Evolutionary conservation across 2,888 invertebrate genomes (phyloP).

Genomic region (Epistrophe grossulariae): DNA sequence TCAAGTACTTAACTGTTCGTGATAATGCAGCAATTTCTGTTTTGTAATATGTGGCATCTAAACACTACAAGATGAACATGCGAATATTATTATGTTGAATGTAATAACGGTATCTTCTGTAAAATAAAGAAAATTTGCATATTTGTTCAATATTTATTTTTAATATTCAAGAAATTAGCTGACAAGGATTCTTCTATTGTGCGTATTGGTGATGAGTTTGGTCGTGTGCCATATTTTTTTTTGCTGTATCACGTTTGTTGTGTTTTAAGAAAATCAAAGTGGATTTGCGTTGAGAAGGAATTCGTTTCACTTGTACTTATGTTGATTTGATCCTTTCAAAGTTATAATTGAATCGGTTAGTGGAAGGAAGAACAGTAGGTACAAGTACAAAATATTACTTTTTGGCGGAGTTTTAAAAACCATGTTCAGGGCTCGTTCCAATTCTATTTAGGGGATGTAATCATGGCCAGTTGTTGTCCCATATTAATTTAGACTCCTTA

Average conservation of each 20-base stretch:
- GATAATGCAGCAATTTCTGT: conserved; percentile 62
- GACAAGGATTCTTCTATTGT: conserved; percentile 39
- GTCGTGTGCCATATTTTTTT: conserved; percentile 59
- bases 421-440: too few relatives aligned
- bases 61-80: conserved; percentile 30
- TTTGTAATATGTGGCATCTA: conserved; percentile 66
- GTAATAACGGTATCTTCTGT: conserved; percentile 4
- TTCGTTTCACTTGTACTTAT: not conserved
- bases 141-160: conserved; percentile 74
- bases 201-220: not conserved
- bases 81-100: conserved; percentile 21
- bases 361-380: too few relatives aligned
- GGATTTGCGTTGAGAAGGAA: not conserved
- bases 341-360: too few relatives aligned
- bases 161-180: conserved; percentile 72
- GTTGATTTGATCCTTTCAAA: too few relatives aligned
- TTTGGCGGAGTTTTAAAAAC: too few relatives aligned
- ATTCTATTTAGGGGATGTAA: too few relatives aligned
- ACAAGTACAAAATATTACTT: too few relatives aligned
- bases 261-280: not conserved
- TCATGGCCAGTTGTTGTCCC: too few relatives aligned
- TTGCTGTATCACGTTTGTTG: not conserved
- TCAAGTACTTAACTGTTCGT: conserved; percentile 64
- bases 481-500: too few relatives aligned
- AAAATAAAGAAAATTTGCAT: conserved; percentile 67